Evolutionary conservation across 2,797 vertebrate species (phyloP).

Genomic region (Darevskia mixta): DNA sequence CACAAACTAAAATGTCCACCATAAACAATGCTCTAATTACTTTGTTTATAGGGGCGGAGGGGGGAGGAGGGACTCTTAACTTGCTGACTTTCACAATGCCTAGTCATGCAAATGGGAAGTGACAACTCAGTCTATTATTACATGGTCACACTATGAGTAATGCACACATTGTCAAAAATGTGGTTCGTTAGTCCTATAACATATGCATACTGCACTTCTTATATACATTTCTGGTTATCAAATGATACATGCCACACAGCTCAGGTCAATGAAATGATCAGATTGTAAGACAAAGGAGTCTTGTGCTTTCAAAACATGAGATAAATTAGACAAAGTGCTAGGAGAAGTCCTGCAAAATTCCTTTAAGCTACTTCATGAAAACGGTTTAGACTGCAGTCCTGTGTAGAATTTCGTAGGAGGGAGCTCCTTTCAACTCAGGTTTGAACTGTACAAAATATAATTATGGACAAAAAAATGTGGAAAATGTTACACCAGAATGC

Average conservation of each 20-base stretch:
- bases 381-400: background rate
- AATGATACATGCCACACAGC: conserved; percentile 28
- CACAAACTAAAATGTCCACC: conserved; percentile 33
- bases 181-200: background rate
- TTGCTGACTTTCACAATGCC: conserved; percentile 6
- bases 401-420: background rate
- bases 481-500: background rate
- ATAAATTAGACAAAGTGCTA: conserved; percentile 37
- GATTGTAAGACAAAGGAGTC: conserved; percentile 29
- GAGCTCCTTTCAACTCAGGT: background rate
- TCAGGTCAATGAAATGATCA: conserved; percentile 36
- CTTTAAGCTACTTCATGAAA: background rate
- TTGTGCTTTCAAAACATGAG: conserved; percentile 31
- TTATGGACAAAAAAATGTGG: background rate
- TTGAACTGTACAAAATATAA: background rate
- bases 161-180: background rate
- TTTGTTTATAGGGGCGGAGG: background rate
- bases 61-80: no score
- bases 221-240: conserved; percentile 25
- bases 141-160: background rate
- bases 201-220: background rate
- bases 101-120: background rate
- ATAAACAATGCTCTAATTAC: conserved; percentile 13
- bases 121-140: conserved; percentile 23
- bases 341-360: background rate